These are phyloP conservation scores for Pseudotriccus pelzelni DNA, from an alignment of 2,797 vertebrate genomes.

Conservation along the genomic window DNA sequence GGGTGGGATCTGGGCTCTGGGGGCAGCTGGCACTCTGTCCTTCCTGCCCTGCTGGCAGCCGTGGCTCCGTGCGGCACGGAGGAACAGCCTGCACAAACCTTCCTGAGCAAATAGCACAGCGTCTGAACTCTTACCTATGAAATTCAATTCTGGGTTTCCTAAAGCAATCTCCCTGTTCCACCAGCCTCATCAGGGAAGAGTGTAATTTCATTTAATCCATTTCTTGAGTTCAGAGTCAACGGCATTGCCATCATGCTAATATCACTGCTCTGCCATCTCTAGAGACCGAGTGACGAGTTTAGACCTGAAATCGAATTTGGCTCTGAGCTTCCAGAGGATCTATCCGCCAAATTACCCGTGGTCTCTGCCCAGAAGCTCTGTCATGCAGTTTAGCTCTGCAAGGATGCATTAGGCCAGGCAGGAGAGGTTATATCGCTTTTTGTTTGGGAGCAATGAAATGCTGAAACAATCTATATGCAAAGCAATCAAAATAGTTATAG, in stretches of 20 bases:
- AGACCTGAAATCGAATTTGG: constrained; percentile 35
- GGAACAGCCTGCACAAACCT: background rate
- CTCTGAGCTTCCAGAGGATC: constrained; percentile 40
- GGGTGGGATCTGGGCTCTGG: background rate
- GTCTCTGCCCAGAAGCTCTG: background rate
- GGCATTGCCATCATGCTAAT: background rate
- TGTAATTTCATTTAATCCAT: constrained; percentile 51
- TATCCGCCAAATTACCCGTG: background rate
- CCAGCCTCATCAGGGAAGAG: constrained; percentile 39
- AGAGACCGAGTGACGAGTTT: background rate
- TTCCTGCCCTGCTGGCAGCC: background rate
- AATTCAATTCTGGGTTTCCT: constrained; percentile 53
- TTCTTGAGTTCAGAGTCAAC: constrained; percentile 20
- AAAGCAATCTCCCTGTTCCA: constrained; percentile 44
- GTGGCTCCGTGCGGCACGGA: accelerated
- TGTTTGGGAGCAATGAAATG: background rate
- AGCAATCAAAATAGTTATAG: background rate
- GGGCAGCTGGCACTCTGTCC: background rate
- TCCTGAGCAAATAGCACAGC: background rate
- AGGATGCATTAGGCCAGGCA: background rate
- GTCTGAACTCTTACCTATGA: background rate
- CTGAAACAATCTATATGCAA: constrained; percentile 38
- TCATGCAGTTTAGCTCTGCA: background rate
- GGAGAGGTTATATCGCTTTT: background rate
- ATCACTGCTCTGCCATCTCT: constrained; percentile 6